Conservation (phyloP, 1,140 invertebrate species). For the Monomorium pharaonis region DNA sequence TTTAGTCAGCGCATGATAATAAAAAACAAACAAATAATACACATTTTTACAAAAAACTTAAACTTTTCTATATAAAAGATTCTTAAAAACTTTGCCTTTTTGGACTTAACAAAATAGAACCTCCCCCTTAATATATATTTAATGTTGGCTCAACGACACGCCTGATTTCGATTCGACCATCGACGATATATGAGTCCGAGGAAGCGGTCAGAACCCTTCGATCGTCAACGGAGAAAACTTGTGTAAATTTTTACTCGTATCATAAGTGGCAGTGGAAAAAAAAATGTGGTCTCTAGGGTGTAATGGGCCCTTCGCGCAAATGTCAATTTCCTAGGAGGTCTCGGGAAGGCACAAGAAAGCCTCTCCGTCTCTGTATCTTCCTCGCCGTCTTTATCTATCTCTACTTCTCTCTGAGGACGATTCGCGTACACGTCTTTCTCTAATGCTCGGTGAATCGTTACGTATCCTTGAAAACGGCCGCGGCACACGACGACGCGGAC, state of each 20-base stretch:
- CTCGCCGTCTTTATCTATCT: conserved; percentile 71
- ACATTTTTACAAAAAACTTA: no score
- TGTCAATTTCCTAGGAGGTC: conserved; percentile 81
- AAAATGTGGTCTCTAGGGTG: conserved; percentile 56
- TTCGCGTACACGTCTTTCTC: conserved; percentile 25
- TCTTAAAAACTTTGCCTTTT: no score
- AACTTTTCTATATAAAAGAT: no score
- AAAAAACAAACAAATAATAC: no score
- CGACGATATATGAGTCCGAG: neutral
- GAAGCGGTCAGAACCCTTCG: conserved; percentile 11
- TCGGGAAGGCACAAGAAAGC: conserved; percentile 64
- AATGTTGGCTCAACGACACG: neutral
- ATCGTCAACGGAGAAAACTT: conserved; percentile 57
- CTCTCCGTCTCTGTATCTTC: conserved; percentile 72
- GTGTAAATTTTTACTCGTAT: conserved; percentile 64
- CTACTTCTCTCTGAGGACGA: conserved; percentile 65
- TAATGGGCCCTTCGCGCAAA: conserved; percentile 74
- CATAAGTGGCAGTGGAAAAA: conserved; percentile 48
- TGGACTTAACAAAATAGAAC: no score
- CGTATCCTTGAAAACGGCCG: neutral
- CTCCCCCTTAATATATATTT: neutral
- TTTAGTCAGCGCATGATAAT: no score
- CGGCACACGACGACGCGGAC: neutral
- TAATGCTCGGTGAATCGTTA: neutral
- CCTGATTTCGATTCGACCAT: neutral